Conservation (phyloP, 2,113 vertebrate species). For the Anhinga rufa region DNA sequence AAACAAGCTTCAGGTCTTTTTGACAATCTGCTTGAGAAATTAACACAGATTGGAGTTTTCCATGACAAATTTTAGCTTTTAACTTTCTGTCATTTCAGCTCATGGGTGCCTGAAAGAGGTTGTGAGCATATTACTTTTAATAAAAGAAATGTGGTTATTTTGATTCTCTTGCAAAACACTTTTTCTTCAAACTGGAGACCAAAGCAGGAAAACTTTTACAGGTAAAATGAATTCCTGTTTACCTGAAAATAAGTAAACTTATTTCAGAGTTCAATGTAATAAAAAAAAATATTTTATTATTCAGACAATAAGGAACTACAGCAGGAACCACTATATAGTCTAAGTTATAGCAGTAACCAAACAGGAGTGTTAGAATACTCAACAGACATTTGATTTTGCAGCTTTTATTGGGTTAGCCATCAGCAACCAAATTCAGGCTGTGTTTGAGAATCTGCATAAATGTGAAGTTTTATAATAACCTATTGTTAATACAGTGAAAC, state of each 20-base stretch:
- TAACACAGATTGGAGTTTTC: background rate
- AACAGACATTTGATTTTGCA: background rate
- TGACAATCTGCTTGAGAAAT: background rate
- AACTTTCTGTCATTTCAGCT: slow-evolving; percentile 7
- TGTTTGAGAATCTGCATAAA: background rate
- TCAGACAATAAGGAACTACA: background rate
- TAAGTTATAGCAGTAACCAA: background rate
- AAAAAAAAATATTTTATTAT: too few relatives aligned
- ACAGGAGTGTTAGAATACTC: background rate
- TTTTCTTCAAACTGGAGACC: background rate
- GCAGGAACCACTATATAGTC: background rate
- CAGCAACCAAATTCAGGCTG: background rate
- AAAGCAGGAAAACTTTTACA: background rate
- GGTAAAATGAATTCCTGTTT: background rate
- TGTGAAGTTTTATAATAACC: background rate
- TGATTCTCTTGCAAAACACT: background rate
- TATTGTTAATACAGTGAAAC: background rate
- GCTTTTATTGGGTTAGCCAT: background rate
- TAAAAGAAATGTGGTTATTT: background rate
- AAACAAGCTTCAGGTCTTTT: background rate
- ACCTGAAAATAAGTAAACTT: background rate
- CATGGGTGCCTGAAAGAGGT: background rate
- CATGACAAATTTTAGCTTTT: background rate
- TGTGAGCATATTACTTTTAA: background rate
- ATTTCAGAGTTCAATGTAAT: too few relatives aligned